Base-by-base conservation (phyloP, 2,113 vertebrate species). In the Hyperopisus bebe region DNA sequence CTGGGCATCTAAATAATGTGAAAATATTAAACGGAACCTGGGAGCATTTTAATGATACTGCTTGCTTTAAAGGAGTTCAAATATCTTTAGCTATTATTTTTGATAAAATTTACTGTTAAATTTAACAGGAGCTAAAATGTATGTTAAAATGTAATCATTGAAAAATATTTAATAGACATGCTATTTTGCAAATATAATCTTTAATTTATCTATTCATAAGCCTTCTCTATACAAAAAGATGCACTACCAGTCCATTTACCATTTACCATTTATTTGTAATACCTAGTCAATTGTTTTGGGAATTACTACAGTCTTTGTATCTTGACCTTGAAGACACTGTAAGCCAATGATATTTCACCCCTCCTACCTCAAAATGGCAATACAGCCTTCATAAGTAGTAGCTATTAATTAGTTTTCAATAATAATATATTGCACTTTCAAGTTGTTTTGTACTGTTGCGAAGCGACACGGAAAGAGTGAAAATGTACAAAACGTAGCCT, bases 1-100 rank as follows among this genome's bases (percentile, higher is more conserved):
- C 88, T 89, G 82, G 90, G 92, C 86, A 91, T 93, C 90, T 92
- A 91, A 93, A 93, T n/a, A 89, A 87, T 62, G 90, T 47, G 87
- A 89, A 88, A 89, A 80, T 90, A 90, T 92, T 91, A 89, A 74
- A 84, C 91, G 92, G 92, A 91, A 92, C 91, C 86, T 90, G 91
- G 90, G 90, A 90, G 88, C 89, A 85, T 88, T 94, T 93, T 93
- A 94, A 93, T 94, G 91, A 92, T 92, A 92, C 92, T 91, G 92
- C 91, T 93, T 91, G 94, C 91, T 93, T 93, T 91, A 91, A 90
- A 90, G 91, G 24, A 89, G 91, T 74, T 91, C 35, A 88, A 88
- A 46, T 62, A n/a, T 44, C 42, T 24, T 44, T 88, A n/a, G 55
- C 5, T n/a, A 8, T 35, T 7, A 39, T 62, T 88, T 46, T 62